Evolutionary conservation across 1,140 invertebrate species (phyloP).

Genomic region (Trachymyrmex septentrionalis): DNA sequence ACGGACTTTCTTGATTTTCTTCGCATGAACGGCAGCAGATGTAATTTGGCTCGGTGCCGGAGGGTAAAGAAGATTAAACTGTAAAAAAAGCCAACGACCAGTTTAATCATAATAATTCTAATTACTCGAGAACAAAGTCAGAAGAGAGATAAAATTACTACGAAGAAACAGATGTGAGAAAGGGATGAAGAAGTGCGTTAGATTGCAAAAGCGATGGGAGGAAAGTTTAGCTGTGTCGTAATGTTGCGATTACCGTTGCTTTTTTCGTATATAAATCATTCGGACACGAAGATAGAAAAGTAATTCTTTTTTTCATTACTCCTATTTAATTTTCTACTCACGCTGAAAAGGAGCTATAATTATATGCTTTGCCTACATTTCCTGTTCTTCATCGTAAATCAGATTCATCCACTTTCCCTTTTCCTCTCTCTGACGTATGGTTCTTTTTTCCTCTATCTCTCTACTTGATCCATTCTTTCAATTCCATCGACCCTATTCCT

Average conservation of each 20-base stretch:
- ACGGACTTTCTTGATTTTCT: constrained; percentile 64
- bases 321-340: constrained; percentile 41
- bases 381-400: constrained; percentile 46
- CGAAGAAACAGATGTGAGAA: constrained; percentile 23
- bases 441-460: neutral
- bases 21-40: constrained; percentile 57
- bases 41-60: constrained; percentile 61
- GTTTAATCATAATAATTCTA: constrained; percentile 80
- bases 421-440: neutral
- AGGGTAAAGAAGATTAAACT: constrained; percentile 70
- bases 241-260: neutral
- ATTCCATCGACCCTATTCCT: constrained; percentile 41
- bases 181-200: neutral
- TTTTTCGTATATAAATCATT: constrained; percentile 19
- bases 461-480: constrained; percentile 47
- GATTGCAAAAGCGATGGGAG: constrained; percentile 13
- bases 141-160: constrained; percentile 37
- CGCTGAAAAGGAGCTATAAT: neutral
- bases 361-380: constrained; percentile 29
- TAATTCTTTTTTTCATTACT: constrained; percentile 29
- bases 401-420: constrained; percentile 11
- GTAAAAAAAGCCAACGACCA: constrained; percentile 50
- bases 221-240: constrained; percentile 18
- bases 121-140: constrained; percentile 63
- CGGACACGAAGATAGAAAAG: constrained; percentile 21